These are phyloP conservation scores for Nomada ruficornis DNA, from an alignment of 2,888 invertebrate species.

Conservation along the genomic window DNA sequence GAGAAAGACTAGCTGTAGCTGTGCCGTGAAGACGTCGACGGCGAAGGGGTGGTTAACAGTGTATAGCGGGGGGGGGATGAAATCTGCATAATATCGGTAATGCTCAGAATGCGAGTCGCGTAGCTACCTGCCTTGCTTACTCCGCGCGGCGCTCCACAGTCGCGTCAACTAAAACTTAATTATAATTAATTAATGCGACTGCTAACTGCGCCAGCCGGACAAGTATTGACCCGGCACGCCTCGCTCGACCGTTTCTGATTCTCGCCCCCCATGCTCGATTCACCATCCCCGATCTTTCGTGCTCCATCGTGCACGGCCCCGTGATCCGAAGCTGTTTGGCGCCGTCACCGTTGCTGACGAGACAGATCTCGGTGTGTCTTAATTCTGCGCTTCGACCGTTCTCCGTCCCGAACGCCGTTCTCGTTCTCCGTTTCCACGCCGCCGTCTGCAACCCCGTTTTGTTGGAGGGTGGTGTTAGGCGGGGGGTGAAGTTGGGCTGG, in stretches of 20 bases:
- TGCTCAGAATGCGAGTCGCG: conserved; percentile 83
- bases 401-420: background rate
- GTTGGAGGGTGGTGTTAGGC: background rate
- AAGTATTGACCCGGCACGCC: conserved; percentile 78
- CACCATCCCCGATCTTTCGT: conserved; percentile 32
- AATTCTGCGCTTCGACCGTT: conserved; percentile 57
- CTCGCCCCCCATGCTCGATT: conserved; percentile 30
- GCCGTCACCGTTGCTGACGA: conserved; percentile 47
- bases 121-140: conserved; percentile 81
- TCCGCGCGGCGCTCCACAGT: conserved; percentile 85
- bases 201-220: conserved; percentile 83
- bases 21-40: conserved; percentile 67
- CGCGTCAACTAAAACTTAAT: conserved; percentile 93
- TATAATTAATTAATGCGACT: conserved; percentile 93
- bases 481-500: conserved; percentile 3
- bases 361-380: conserved; percentile 53
- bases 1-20: conserved; percentile 74
- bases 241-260: conserved; percentile 61
- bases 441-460: conserved; percentile 1
- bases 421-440: background rate
- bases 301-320: background rate
- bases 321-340: conserved; percentile 2
- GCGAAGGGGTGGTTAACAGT: conserved; percentile 14
- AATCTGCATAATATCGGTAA: conserved; percentile 84
- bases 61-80: conserved; percentile 63